phyloP scores from a whole-genome alignment of 2,797 vertebrate species.

The Aplochiton taeniatus region DNA sequence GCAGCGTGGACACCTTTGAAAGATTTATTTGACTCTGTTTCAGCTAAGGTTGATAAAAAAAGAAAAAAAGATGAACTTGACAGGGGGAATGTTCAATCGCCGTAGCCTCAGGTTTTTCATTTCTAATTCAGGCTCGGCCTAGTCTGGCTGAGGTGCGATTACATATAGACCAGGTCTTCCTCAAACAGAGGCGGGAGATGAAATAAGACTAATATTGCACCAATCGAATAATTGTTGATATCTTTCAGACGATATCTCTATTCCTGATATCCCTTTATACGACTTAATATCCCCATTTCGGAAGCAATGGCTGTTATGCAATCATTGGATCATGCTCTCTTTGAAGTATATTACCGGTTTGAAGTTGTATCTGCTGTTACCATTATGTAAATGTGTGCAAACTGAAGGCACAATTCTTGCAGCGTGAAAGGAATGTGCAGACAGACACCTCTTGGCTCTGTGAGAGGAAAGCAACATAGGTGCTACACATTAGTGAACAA shows the following conservation, averaged over 20 bases:
- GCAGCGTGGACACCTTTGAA: conserved; percentile 43
- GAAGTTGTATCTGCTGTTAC: neutral
- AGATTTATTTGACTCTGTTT: conserved; percentile 57
- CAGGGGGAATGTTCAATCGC: conserved; percentile 34
- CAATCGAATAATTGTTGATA: neutral
- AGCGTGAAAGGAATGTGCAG: neutral
- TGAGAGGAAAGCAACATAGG: too few relatives aligned
- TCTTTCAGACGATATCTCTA: too few relatives aligned
- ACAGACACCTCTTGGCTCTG: too few relatives aligned
- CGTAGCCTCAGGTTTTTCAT: conserved; percentile 34
- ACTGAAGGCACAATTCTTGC: neutral
- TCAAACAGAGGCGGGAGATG: too few relatives aligned
- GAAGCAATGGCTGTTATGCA: neutral
- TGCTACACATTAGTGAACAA: too few relatives aligned
- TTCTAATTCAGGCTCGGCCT: conserved; percentile 19
- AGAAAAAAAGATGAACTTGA: conserved; percentile 39
- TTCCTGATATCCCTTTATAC: too few relatives aligned
- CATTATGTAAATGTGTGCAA: neutral
- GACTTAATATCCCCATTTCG: neutral
- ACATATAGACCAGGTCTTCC: neutral
- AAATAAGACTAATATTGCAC: neutral
- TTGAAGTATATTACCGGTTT: neutral
- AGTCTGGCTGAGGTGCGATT: neutral
- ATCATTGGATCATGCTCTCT: neutral
- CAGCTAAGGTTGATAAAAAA: conserved; percentile 53